A percentile compares a stretch with the other conserved stretches of the same genome.
Evolutionary conservation across 2,113 vertebrate genomes (phyloP).

Genomic region (Gallinago jamesoni): DNA sequence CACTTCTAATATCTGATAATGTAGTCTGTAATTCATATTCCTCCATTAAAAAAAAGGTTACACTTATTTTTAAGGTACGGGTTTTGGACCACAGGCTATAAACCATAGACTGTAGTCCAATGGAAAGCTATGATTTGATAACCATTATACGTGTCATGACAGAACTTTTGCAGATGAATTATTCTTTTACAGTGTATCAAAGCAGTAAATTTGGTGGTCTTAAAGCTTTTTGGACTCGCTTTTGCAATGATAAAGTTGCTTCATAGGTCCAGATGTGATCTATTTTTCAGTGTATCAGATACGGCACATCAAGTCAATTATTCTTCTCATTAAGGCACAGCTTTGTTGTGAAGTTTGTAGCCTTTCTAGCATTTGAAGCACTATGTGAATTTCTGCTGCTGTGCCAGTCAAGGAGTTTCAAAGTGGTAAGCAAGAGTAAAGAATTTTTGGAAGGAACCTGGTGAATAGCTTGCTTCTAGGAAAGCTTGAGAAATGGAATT

Average conservation of each 20-base stretch:
- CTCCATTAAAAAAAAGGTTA: neutral
- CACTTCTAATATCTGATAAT: neutral
- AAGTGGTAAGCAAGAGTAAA: neutral
- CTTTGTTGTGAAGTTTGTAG: neutral
- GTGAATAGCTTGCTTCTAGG: neutral
- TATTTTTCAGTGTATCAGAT: neutral
- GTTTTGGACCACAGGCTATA: neutral
- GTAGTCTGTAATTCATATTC: neutral
- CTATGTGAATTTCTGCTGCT: neutral
- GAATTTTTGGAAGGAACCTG: neutral
- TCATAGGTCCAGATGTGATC: no score
- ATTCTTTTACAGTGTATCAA: neutral
- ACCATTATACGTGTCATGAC: neutral
- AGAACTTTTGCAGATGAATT: neutral
- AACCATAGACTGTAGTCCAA: accelerated
- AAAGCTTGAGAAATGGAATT: neutral
- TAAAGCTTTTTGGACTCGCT: neutral
- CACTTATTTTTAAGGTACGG: neutral
- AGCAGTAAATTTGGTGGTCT: neutral
- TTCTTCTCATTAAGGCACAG: neutral
- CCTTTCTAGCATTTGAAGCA: neutral
- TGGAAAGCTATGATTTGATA: neutral
- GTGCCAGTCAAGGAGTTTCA: neutral
- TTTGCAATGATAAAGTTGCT: neutral
- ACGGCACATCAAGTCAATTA: neutral